A percentile compares a stretch with the other conserved stretches of the same genome.
Conservation (phyloP, 2,888 invertebrate genomes). For the Clepsis dumicolana region DNA sequence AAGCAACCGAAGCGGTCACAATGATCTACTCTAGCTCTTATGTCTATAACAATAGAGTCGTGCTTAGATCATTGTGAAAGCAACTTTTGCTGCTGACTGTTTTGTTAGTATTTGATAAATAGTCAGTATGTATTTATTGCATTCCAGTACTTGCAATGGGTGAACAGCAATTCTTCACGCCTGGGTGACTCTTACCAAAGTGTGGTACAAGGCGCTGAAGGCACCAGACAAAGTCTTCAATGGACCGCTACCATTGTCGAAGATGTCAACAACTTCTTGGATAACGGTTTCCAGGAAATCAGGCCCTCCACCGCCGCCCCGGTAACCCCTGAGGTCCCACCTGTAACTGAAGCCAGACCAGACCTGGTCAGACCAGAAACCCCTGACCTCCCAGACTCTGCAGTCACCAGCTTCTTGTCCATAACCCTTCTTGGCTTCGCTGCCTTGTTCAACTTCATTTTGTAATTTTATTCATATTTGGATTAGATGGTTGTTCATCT, state of each 20-base stretch:
- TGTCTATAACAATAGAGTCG: too few species aligned
- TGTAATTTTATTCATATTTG: constrained; percentile 50
- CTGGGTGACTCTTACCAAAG: constrained; percentile 54
- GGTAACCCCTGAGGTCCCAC: constrained; percentile 47
- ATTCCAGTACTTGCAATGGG: constrained; percentile 73
- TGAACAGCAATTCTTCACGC: constrained; percentile 47
- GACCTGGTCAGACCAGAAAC: constrained; percentile 57
- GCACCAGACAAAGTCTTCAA: constrained; percentile 55
- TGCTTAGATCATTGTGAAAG: too few species aligned
- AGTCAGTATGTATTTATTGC: constrained; percentile 21
- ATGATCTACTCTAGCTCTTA: too few species aligned
- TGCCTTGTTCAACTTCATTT: constrained; percentile 55
- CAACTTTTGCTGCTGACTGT: too few species aligned
- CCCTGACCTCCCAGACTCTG: constrained; percentile 64
- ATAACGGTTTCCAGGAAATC: constrained; percentile 51
- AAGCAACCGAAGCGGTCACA: too few species aligned
- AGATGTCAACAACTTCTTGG: constrained; percentile 64
- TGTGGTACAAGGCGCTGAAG: constrained; percentile 54
- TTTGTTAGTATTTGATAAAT: too few species aligned
- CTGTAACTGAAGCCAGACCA: constrained; percentile 24
- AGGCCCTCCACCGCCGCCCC: constrained; percentile 44
- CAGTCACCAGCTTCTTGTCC: constrained; percentile 61
- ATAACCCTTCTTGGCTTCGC: constrained; percentile 56
- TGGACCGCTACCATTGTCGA: constrained; percentile 56
- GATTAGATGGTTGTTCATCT: not conserved